Base-by-base conservation (phyloP, 2,888 invertebrate genomes). In the Orchesella flavescens region DNA sequence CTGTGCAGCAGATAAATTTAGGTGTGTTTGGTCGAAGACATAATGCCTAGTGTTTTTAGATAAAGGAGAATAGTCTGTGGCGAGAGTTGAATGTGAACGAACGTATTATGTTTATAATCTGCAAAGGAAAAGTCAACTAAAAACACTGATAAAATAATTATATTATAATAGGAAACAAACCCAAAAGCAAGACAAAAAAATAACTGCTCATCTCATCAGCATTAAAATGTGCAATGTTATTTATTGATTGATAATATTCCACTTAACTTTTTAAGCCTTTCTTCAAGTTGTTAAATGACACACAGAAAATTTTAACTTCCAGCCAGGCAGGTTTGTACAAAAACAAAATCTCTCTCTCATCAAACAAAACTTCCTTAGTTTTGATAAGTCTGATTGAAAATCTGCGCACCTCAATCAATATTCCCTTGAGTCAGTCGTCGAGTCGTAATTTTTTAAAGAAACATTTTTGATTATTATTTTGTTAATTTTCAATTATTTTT, bases 71-170 rank as follows among this genome's bases (percentile, higher is more conserved):
- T 79, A 79, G 79, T 79, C 79, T 65, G 79, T 79, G 79, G 79
- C 79, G 79, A 79, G 79, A 79, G 79, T 79, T 79, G 79, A 79
- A 79, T 79, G 79, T 79, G 79, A 79, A 72, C 69, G 53, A 57
- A 68, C 57, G 59, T 68, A 57, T 49, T 49, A 49, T 49, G 49
- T 49, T 49, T 75, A 57, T 53, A 78, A 59, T 5, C 44, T n/a
- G n/a, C 75, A 43, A 21, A 63, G 68, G 55, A 49, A 55, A 19
- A 55, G 43, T 34, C 53, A 71, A 61, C 17, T 12, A 34, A 71
- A 2, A 69, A 57, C 19, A 10, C 19, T 17, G n/a, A 12, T 19
- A 61, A 74, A 24, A 23, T 34, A 34, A 34, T 34, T 34, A n/a
- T n/a, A n/a, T n/a, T n/a, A n/a, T n/a, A 46, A 13, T 13, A 13